Conservation (phyloP, 1,140 invertebrate genomes). For the Arctopsyche grandis region DNA sequence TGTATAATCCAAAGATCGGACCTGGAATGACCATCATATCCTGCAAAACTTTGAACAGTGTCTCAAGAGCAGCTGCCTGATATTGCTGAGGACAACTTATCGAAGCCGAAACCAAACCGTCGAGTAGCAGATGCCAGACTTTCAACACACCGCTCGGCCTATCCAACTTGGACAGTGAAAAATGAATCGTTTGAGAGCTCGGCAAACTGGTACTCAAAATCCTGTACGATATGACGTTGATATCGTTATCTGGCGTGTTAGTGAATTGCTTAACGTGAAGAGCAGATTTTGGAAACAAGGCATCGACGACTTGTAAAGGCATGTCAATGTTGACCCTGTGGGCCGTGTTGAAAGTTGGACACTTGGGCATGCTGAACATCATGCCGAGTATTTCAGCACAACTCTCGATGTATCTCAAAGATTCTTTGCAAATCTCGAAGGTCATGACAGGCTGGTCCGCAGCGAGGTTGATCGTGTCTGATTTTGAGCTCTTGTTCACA, state of each 20-base stretch:
- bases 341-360: slow-evolving; percentile 90
- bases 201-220: slow-evolving; percentile 70
- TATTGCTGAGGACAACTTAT: slow-evolving; percentile 84
- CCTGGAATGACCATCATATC: slow-evolving; percentile 82
- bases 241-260: slow-evolving; percentile 60
- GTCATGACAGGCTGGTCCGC: slow-evolving; percentile 61
- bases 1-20: slow-evolving; percentile 86
- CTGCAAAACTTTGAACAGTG: slow-evolving; percentile 83
- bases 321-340: slow-evolving; percentile 85
- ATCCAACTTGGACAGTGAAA: slow-evolving; percentile 76
- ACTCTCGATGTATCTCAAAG: slow-evolving; percentile 84
- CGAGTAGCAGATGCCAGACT: slow-evolving; percentile 91
- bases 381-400: slow-evolving; percentile 88
- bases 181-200: slow-evolving; percentile 68
- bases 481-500: slow-evolving; percentile 42
- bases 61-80: slow-evolving; percentile 87
- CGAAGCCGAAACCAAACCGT: slow-evolving; percentile 85
- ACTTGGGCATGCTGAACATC: slow-evolving; percentile 95
- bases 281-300: slow-evolving; percentile 78
- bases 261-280: slow-evolving; percentile 65
- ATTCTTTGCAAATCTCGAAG: slow-evolving; percentile 83
- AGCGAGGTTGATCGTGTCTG: slow-evolving; percentile 18
- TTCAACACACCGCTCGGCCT: slow-evolving; percentile 86
- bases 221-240: slow-evolving; percentile 70
- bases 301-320: slow-evolving; percentile 82